phyloP scores from a whole-genome alignment of 1,140 invertebrate species.

The Dinothrombium tinctorium region DNA sequence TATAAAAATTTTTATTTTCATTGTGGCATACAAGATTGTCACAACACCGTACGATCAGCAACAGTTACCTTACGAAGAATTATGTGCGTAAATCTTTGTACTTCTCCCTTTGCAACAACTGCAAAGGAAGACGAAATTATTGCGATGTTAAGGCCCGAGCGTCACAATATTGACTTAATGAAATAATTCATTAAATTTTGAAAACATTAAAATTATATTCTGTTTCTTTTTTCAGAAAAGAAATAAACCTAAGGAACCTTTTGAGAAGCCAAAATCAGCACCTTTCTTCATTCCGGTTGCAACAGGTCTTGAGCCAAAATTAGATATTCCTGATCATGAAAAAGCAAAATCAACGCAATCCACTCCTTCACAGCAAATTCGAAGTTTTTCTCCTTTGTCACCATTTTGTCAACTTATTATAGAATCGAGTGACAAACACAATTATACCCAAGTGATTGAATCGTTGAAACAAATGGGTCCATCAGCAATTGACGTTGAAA shows the following conservation, averaged over 20 bases:
- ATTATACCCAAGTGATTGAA: conserved; percentile 29
- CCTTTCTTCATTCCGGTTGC: conserved; percentile 88
- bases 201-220: no score
- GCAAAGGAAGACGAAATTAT: no score
- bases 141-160: no score
- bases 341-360: conserved; percentile 5
- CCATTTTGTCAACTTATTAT: conserved; percentile 7
- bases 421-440: neutral
- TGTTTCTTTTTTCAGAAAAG: conserved; percentile 25
- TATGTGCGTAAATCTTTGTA: no score
- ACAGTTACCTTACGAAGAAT: neutral
- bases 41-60: neutral
- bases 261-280: conserved; percentile 52
- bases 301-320: conserved; percentile 51
- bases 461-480: conserved; percentile 58
- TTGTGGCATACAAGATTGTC: neutral
- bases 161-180: no score
- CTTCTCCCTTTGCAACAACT: no score
- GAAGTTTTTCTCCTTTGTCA: conserved; percentile 10
- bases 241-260: conserved; percentile 68
- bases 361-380: conserved; percentile 10
- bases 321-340: conserved; percentile 29
- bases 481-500: conserved; percentile 66
- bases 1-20: neutral
- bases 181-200: no score